Evolutionary conservation across 2,113 vertebrate species (phyloP).

Genomic region (Marcusenius ussheri): DNA sequence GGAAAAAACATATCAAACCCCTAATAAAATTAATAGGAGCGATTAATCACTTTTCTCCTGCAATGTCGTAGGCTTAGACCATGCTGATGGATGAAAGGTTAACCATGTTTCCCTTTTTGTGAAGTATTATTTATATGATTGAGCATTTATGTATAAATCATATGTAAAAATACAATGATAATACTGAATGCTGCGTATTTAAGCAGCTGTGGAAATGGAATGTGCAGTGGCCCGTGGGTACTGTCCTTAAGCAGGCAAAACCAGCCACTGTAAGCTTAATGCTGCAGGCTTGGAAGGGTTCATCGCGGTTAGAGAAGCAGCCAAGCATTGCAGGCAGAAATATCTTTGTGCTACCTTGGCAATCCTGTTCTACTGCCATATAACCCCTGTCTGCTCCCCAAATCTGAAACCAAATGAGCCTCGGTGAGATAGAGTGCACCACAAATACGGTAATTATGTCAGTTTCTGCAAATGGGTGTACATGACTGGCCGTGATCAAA

Average conservation of each 20-base stretch:
- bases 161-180: neutral
- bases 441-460: neutral
- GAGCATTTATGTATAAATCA: neutral
- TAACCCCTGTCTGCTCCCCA: constrained; percentile 40
- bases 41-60: neutral
- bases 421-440: constrained; percentile 8
- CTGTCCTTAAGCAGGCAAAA: constrained; percentile 17
- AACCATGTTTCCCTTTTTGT: constrained; percentile 15
- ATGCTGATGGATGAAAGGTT: constrained; percentile 26
- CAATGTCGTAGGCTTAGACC: constrained; percentile 15
- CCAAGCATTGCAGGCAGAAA: constrained; percentile 24
- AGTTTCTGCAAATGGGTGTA: neutral
- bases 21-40: neutral
- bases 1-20: neutral
- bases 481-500: neutral
- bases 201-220: constrained; percentile 7
- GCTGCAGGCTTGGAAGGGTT: constrained; percentile 7
- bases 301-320: constrained; percentile 24
- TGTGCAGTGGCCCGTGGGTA: neutral
- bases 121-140: neutral
- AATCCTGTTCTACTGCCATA: constrained; percentile 38
- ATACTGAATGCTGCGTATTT: neutral
- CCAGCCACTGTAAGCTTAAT: constrained; percentile 8
- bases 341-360: constrained; percentile 37
- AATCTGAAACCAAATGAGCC: constrained; percentile 36